A percentile compares a stretch with the other conserved stretches of the same genome.
Evolutionary conservation across 2,113 vertebrate genomes (phyloP).

Genomic region (Planiliza haematocheilus): DNA sequence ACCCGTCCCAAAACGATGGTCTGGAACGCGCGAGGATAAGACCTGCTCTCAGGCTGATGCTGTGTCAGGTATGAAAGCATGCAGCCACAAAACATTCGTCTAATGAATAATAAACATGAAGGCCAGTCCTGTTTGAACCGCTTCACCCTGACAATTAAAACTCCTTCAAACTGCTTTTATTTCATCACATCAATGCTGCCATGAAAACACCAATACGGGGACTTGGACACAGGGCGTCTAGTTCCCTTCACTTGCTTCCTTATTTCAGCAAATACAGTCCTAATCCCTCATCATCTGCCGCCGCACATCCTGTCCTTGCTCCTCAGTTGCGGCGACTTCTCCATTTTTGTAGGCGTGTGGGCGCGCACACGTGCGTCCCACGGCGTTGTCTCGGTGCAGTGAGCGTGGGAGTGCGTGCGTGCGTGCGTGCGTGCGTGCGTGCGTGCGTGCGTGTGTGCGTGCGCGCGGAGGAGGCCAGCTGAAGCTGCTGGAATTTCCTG

Average conservation of each 20-base stretch:
- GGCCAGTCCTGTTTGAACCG: not conserved
- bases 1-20: conserved; percentile 3
- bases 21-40: conserved; percentile 35
- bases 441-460: conserved; percentile 3
- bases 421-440: conserved; percentile 4
- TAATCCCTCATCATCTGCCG: conserved; percentile 25
- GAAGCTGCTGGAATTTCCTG: conserved; percentile 67
- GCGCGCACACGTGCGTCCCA: conserved; percentile 2
- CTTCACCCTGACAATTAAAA: not conserved
- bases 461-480: conserved; percentile 30
- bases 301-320: conserved; percentile 34
- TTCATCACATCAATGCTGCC: not conserved
- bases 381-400: conserved; percentile 6
- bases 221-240: conserved; percentile 37
- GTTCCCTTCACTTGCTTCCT: conserved; percentile 45
- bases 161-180: not conserved
- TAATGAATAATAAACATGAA: not conserved
- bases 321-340: conserved; percentile 20
- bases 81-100: not conserved
- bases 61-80: not conserved
- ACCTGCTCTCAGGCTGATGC: not conserved
- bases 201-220: conserved; percentile 11
- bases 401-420: conserved; percentile 15
- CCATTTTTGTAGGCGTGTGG: conserved; percentile 30
- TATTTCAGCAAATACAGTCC: conserved; percentile 36